A percentile compares a stretch with the other conserved stretches of the same genome.
Evolutionary conservation across 2,888 invertebrate species (phyloP).

Genomic region (Dynastes grantii): DNA sequence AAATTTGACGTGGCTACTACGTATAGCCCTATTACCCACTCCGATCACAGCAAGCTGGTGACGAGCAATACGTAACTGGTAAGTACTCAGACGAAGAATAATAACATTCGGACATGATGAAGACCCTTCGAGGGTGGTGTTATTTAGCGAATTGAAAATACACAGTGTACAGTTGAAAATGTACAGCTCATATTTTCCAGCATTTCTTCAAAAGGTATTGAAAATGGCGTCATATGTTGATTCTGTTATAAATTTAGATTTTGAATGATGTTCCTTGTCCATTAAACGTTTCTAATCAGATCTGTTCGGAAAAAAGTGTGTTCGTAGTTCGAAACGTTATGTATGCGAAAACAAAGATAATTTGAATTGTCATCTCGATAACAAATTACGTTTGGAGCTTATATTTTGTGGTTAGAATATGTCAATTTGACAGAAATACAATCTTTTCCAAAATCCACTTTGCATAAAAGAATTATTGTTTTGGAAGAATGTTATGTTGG

Average conservation of each 20-base stretch:
- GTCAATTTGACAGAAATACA: constrained; percentile 53
- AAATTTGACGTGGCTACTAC: constrained; percentile 94
- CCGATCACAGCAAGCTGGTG: constrained; percentile 94
- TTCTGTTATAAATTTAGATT: constrained; percentile 69
- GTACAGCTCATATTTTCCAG: constrained; percentile 64
- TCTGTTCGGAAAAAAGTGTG: constrained; percentile 51
- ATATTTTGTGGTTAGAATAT: constrained; percentile 58
- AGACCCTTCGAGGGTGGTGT: constrained; percentile 64
- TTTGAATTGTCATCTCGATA: constrained; percentile 53
- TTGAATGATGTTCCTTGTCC: constrained; percentile 56
- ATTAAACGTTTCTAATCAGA: constrained; percentile 44
- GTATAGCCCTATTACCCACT: constrained; percentile 94
- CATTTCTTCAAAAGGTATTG: constrained; percentile 69
- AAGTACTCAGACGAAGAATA: constrained; percentile 82
- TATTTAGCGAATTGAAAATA: constrained; percentile 55
- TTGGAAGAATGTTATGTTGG: background rate
- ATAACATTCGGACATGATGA: constrained; percentile 74
- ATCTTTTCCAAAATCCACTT: constrained; percentile 1
- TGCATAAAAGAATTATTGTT: constrained; percentile 10
- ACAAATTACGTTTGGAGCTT: constrained; percentile 52
- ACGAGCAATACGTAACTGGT: constrained; percentile 96
- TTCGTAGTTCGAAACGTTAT: constrained; percentile 54
- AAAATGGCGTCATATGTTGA: constrained; percentile 71
- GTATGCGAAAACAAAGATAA: constrained; percentile 39
- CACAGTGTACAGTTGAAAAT: constrained; percentile 70